These are phyloP conservation scores for Petrocephalus schoutedeni DNA, from an alignment of 2,797 vertebrate genomes.

Conservation along the genomic window DNA sequence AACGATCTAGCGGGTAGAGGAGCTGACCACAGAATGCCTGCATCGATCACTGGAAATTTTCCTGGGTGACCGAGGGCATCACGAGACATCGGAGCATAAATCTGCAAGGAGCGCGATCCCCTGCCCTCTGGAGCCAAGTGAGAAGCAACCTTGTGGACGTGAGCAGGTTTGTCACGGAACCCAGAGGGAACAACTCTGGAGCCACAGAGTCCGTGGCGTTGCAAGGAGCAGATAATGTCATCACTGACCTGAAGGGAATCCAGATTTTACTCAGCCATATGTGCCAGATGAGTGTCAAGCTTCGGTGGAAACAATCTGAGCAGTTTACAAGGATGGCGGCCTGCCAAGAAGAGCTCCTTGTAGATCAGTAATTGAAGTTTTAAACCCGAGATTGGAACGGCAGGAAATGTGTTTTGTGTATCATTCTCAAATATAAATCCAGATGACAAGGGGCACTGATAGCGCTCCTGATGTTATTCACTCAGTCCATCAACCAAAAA, in stretches of 20 bases:
- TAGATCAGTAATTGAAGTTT: conserved; percentile 26
- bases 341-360: conserved; percentile 42
- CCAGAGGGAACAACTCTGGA: background rate
- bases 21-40: background rate
- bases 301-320: conserved; percentile 47
- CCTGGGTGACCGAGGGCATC: background rate
- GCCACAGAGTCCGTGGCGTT: background rate
- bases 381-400: conserved; percentile 18
- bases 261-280: background rate
- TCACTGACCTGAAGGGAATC: conserved; percentile 43
- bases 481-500: conserved; percentile 8
- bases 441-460: conserved; percentile 23
- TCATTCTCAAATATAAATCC: conserved; percentile 24
- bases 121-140: background rate
- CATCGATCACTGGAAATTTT: background rate
- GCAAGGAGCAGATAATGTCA: conserved; percentile 12
- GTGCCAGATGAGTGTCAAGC: background rate
- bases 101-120: background rate
- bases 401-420: conserved; percentile 30
- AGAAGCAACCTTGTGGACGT: background rate
- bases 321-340: conserved; percentile 55
- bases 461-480: conserved; percentile 9
- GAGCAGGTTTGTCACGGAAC: background rate
- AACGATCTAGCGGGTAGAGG: background rate
- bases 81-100: background rate